Conservation (phyloP, 2,113 vertebrate species). For the Petrocephalus zakoni region DNA sequence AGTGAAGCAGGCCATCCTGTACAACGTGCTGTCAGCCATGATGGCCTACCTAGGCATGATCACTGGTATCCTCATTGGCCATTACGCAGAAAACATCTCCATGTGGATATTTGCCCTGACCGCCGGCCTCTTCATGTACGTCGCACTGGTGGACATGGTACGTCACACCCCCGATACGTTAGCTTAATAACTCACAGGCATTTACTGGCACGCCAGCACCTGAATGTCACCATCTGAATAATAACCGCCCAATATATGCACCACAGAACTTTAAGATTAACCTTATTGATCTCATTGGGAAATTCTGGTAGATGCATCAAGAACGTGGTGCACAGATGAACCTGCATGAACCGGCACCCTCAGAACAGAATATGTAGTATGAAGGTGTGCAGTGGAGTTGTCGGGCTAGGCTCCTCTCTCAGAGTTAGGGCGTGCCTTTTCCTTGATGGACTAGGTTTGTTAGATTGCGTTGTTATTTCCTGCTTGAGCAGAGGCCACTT, state of each 20-base stretch:
- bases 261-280: neutral
- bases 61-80: constrained; percentile 86
- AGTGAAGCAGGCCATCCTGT: constrained; percentile 88
- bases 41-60: constrained; percentile 88
- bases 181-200: neutral
- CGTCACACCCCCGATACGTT: constrained; percentile 45
- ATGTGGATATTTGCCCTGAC: constrained; percentile 97
- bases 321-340: neutral
- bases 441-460: neutral
- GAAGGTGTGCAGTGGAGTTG: neutral
- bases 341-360: no score
- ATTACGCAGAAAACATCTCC: constrained; percentile 89
- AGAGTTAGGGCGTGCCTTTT: neutral
- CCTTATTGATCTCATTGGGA: neutral
- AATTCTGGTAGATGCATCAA: neutral
- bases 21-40: constrained; percentile 88
- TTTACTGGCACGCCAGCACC: neutral
- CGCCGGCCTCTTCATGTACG: constrained; percentile 93
- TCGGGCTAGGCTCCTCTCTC: neutral
- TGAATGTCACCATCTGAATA: neutral
- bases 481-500: neutral
- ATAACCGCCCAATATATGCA: neutral
- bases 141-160: constrained; percentile 98
- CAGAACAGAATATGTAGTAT: neutral
- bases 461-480: neutral